A percentile compares a stretch with the other conserved stretches of the same genome.
These are phyloP conservation scores for Enteromius fasciolatus DNA, from an alignment of 2,797 vertebrate species.

Conservation along the genomic window DNA sequence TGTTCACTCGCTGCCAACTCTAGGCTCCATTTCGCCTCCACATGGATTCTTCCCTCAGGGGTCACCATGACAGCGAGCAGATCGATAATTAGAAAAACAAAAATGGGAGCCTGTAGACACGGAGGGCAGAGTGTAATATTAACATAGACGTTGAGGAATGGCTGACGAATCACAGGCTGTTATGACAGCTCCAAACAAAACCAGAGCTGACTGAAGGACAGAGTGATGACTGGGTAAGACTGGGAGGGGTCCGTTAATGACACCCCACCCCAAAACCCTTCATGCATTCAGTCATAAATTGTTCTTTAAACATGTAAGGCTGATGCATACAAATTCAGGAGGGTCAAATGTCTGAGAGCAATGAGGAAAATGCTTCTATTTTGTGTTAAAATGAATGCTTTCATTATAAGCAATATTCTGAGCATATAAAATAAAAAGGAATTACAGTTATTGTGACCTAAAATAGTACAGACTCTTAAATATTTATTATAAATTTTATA, in stretches of 20 bases:
- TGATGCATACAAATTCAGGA: background rate
- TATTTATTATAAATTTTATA: background rate
- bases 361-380: background rate
- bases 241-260: constrained; percentile 30
- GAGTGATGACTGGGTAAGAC: constrained; percentile 35
- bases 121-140: constrained; percentile 61
- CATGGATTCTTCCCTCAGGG: constrained; percentile 57
- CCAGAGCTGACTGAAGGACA: constrained; percentile 50
- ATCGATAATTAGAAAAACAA: constrained; percentile 60
- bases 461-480: background rate
- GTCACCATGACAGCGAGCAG: constrained; percentile 53
- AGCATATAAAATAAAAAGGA: background rate
- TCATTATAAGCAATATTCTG: background rate
- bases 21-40: constrained; percentile 56
- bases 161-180: constrained; percentile 57
- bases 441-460: background rate
- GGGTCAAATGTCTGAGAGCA: background rate
- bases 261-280: constrained; percentile 31
- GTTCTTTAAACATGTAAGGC: constrained; percentile 27
- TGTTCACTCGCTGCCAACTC: constrained; percentile 60
- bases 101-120: constrained; percentile 31
- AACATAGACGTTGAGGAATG: constrained; percentile 61
- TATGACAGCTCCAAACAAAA: constrained; percentile 73
- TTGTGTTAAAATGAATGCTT: background rate
- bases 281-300: constrained; percentile 37